Percentiles rank a stretch among this genome's conserved stretches.
These are phyloP conservation scores for Pseudorhombus dupliciocellatus DNA, from an alignment of 2,113 vertebrate species.

Conservation along the genomic window DNA sequence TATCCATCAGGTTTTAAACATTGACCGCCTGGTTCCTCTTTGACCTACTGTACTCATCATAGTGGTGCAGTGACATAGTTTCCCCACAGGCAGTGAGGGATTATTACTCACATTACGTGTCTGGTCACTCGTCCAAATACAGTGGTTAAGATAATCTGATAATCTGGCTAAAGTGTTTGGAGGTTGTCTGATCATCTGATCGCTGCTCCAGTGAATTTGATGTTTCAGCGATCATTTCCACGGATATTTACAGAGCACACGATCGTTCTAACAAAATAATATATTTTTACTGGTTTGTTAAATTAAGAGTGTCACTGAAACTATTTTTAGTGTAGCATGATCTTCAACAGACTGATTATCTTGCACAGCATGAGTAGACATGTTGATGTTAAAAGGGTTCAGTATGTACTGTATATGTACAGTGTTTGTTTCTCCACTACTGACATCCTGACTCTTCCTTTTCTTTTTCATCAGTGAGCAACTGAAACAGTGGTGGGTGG, in stretches of 20 bases:
- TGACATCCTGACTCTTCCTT: slow-evolving; percentile 4
- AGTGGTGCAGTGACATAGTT: slow-evolving; percentile 1
- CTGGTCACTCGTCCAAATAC: slow-evolving; percentile 18
- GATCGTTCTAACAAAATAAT: no score
- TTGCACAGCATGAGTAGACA: no score
- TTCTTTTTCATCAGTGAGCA: slow-evolving; percentile 23
- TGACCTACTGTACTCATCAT: background rate
- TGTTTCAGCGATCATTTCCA: background rate
- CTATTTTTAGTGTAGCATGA: no score
- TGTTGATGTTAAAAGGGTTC: background rate
- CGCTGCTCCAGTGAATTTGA: background rate
- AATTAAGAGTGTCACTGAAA: no score
- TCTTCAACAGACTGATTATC: no score
- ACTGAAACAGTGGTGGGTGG: slow-evolving; percentile 17
- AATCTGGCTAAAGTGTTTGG: slow-evolving; percentile 16
- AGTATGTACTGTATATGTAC: no score
- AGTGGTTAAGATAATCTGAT: slow-evolving; percentile 25
- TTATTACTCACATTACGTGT: slow-evolving; percentile 6
- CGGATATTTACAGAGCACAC: no score
- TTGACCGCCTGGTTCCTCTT: background rate
- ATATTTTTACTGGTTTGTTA: no score
- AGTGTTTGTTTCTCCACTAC: slow-evolving; percentile 14
- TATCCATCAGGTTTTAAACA: background rate
- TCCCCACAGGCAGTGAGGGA: background rate
- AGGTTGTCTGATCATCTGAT: background rate